Percentiles rank a stretch among this genome's conserved stretches.
Conservation (phyloP, 2,888 invertebrate genomes). For the Odontocolon sp. region DNA sequence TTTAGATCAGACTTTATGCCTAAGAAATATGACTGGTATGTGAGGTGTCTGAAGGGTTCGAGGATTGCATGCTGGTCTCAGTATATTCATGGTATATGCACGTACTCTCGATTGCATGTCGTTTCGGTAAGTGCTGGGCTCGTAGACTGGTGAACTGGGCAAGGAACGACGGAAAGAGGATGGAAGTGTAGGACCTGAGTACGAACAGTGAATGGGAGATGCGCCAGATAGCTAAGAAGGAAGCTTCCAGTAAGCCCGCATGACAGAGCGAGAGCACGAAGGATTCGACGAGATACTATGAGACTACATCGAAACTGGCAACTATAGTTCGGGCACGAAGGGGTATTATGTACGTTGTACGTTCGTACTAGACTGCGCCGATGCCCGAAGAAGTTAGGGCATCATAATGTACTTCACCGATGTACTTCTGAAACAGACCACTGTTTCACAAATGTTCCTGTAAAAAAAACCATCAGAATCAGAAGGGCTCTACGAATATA, state of each 20-base stretch:
- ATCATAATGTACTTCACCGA: no score
- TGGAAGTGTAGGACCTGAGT: constrained; percentile 38
- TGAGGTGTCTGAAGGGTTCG: constrained; percentile 2
- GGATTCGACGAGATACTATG: not conserved
- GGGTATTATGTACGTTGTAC: no score
- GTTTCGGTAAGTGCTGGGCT: constrained; percentile 45
- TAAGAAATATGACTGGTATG: constrained; percentile 43
- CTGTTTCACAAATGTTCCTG: not conserved
- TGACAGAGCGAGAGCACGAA: constrained; percentile 43
- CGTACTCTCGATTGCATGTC: constrained; percentile 57
- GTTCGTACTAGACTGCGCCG: no score
- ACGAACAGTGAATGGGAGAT: constrained; percentile 21
- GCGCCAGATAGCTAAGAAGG: constrained; percentile 36
- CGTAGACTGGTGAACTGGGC: constrained; percentile 12
- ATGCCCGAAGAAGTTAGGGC: no score
- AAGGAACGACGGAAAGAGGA: constrained; percentile 24
- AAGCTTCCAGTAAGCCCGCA: constrained; percentile 44
- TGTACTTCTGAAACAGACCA: no score
- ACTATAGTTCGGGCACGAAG: not conserved
- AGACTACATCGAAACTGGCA: constrained; percentile 6
- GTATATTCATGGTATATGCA: constrained; percentile 35
- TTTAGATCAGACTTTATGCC: constrained; percentile 30
- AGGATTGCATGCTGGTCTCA: not conserved
- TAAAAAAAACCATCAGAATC: not conserved
- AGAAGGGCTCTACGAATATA: no score